These are phyloP conservation scores for Protobothrops mucrosquamatus DNA, from an alignment of 2,113 vertebrate genomes.

Conservation along the genomic window DNA sequence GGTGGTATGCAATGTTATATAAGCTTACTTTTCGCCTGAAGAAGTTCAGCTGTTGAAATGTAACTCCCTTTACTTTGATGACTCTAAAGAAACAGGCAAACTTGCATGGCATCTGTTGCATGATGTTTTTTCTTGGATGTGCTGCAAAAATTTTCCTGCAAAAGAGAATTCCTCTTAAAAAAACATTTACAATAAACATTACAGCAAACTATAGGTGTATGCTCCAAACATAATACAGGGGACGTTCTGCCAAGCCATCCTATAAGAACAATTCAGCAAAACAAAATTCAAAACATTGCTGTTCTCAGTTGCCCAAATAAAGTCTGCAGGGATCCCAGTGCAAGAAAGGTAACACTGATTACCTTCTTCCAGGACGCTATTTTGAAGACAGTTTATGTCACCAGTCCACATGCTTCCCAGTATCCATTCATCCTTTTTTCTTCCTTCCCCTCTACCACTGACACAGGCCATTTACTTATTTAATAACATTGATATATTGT, in stretches of 20 bases:
- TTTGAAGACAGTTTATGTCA: background rate
- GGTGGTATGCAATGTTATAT: background rate
- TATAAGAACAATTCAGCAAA: background rate
- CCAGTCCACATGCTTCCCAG: background rate
- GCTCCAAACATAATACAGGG: background rate
- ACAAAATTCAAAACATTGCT: background rate
- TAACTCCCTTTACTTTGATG: conserved; percentile 66
- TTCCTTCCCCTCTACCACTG: background rate
- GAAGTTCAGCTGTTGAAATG: conserved; percentile 84
- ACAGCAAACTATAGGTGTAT: background rate
- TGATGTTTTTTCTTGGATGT: conserved; percentile 53
- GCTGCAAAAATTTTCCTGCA: conserved; percentile 67
- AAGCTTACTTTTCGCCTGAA: conserved; percentile 83
- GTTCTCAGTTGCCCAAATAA: background rate
- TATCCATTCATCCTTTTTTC: background rate
- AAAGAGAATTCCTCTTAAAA: background rate
- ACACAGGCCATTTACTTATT: background rate
- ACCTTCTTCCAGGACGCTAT: background rate
- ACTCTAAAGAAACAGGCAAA: conserved; percentile 67
- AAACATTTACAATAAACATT: background rate
- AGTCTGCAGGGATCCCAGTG: background rate
- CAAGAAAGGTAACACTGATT: background rate
- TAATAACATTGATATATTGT: background rate
- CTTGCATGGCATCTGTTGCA: conserved; percentile 51
- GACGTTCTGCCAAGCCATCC: background rate